Evolutionary conservation across 2,797 vertebrate species (phyloP), one percentile per base, ranked within the genome.

Genomic region (Florisuga fusca): DNA sequence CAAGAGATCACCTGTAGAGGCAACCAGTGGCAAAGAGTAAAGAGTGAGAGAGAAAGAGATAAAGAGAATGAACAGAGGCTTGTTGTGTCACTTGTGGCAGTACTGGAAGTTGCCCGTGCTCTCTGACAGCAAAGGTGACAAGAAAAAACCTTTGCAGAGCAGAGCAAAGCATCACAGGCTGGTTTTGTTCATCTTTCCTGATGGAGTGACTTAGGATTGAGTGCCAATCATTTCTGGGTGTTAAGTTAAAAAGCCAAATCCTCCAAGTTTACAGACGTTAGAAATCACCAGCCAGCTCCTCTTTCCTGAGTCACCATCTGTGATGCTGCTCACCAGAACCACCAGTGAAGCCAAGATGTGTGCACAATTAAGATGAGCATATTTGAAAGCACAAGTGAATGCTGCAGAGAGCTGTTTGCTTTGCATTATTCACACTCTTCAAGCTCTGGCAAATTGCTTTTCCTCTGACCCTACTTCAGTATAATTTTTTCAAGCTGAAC

Each of bases 401-500:
- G 13, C 89, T 73, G 82, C 91, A 15, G 62, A 15, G 87, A 64
- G 84, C 69, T 78, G 7, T 87, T 89, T 89, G 94, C 93, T 92
- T 53, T 89, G 87, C 76, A 7, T 76, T 94, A 61, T 85, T 93
- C 96, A 78, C 95, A 90, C 96, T 88, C 82, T 38, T 25, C 61
- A 3, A 84, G 78, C 89, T 89, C 91, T 89, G 94, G 96, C 75
- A 64, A 68, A 62, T 75, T 75, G 58, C 91, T 94, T 84, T 41
- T 31, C 63, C 89, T 88, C 84, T 53, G 69, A 86, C 73, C n/a
- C 0, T 51, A 15, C 93, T 48, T 75, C 17, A 0, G 41, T 22
- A 66, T 91, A 96, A 96, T 93, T 69, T 63, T 57, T 95, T 89
- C 95, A 95, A 94, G 95, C 90, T 96, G 95, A 91, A 95, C 87